Percentiles rank a stretch among this genome's conserved stretches.
Evolutionary conservation across 1,140 invertebrate species (phyloP).

Genomic region (Drosophila pallidifrons): DNA sequence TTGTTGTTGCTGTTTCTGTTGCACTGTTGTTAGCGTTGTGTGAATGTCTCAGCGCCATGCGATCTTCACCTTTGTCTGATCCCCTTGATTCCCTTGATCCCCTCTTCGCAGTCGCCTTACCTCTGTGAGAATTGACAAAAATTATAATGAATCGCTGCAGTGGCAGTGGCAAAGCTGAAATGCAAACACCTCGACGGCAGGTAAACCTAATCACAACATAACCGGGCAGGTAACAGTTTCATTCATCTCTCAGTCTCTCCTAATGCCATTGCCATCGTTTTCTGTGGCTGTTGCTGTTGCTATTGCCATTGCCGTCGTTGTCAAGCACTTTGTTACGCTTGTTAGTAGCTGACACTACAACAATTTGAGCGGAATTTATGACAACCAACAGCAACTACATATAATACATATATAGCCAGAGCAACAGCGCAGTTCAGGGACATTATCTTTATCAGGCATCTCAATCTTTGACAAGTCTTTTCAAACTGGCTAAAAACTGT

Average conservation of each 20-base stretch:
- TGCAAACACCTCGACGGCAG: conserved; percentile 61
- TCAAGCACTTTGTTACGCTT: conserved; percentile 71
- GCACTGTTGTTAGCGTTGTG: conserved; percentile 20
- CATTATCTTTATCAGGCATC: conserved; percentile 43
- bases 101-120: conserved; percentile 8
- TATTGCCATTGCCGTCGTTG: conserved; percentile 21
- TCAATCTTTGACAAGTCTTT: conserved; percentile 38
- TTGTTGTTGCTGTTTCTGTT: conserved; percentile 9
- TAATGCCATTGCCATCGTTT: conserved; percentile 8
- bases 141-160: conserved; percentile 72
- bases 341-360: conserved; percentile 75
- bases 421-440: conserved; percentile 32
- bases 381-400: conserved; percentile 46
- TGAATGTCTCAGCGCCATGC: conserved; percentile 60
- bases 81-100: conserved; percentile 17
- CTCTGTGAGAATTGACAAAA: conserved; percentile 80
- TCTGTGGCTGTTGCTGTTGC: conserved; percentile 21
- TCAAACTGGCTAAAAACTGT: conserved; percentile 10
- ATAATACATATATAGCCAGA: not conserved
- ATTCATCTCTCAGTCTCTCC: conserved; percentile 52
- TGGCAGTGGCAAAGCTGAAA: conserved; percentile 29
- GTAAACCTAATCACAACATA: conserved; percentile 69
- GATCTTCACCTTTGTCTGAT: conserved; percentile 72
- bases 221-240: conserved; percentile 69
- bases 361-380: conserved; percentile 68